These are phyloP conservation scores for Neelides sp. DNA, from an alignment of 1,140 invertebrate species.

Conservation along the genomic window DNA sequence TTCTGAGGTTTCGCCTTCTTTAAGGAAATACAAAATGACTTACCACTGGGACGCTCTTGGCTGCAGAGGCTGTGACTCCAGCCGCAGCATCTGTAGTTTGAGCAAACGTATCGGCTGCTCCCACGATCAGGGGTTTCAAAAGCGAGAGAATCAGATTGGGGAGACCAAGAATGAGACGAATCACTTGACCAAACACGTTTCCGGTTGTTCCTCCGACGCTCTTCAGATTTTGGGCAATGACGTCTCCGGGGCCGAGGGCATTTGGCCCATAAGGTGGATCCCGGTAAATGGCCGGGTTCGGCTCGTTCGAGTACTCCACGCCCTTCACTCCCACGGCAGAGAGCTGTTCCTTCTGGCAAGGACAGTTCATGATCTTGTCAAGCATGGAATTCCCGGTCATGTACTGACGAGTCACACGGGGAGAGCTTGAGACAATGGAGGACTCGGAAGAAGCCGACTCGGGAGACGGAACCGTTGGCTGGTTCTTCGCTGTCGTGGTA, in stretches of 20 bases:
- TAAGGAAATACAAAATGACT: constrained; percentile 6
- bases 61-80: constrained; percentile 30
- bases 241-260: constrained; percentile 30
- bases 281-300: constrained; percentile 30
- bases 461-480: constrained; percentile 22
- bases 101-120: constrained; percentile 31
- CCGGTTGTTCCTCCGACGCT: constrained; percentile 31
- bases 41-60: constrained; percentile 30
- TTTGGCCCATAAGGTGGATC: constrained; percentile 31
- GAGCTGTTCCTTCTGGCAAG: constrained; percentile 30
- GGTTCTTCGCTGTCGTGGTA: not conserved
- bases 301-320: constrained; percentile 28
- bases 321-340: constrained; percentile 29
- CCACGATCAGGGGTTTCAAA: constrained; percentile 30
- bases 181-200: constrained; percentile 32
- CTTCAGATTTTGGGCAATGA: constrained; percentile 31
- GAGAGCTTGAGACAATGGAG: constrained; percentile 11
- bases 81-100: constrained; percentile 32
- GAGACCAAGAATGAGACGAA: constrained; percentile 28
- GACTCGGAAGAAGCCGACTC: constrained; percentile 17
- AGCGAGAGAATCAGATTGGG: constrained; percentile 29
- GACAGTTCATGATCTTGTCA: constrained; percentile 32
- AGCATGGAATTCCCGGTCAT: constrained; percentile 32
- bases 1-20: not conserved
- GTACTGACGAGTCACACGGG: constrained; percentile 29